phyloP scores from a whole-genome alignment of 2,888 invertebrate genomes.

The Noctua comes region DNA sequence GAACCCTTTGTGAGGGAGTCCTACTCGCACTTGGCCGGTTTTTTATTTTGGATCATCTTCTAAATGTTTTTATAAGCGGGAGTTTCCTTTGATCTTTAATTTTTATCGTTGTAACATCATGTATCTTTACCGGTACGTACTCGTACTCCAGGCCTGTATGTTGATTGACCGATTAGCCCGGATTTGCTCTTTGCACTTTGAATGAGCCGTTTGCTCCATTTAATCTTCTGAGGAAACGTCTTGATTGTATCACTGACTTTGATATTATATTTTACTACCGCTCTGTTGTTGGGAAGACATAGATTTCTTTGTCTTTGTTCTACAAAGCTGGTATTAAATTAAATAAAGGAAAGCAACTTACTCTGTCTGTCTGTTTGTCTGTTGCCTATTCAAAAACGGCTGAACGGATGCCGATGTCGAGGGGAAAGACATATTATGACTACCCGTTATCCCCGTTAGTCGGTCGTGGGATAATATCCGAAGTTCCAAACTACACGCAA shows the following conservation, averaged over 20 bases:
- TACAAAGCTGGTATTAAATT: no score
- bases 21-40: background rate
- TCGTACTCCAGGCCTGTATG: constrained; percentile 1
- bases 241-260: constrained; percentile 22
- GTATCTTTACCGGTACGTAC: no score
- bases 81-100: constrained; percentile 52
- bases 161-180: constrained; percentile 24
- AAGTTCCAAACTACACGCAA: no score
- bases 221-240: constrained; percentile 21
- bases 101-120: constrained; percentile 39
- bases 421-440: no score
- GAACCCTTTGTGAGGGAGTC: background rate
- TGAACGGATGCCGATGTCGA: no score
- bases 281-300: background rate
- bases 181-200: constrained; percentile 28
- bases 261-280: background rate
- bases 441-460: no score
- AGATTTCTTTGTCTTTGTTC: no score
- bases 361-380: no score
- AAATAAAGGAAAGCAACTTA: no score
- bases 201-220: constrained; percentile 9
- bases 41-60: constrained; percentile 6
- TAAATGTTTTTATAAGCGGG: background rate
- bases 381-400: no score
- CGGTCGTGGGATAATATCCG: no score